Percentiles rank a stretch among this genome's conserved stretches.
phyloP scores from a whole-genome alignment of 2,888 invertebrate genomes.

The Pogonocherus hispidulus region DNA sequence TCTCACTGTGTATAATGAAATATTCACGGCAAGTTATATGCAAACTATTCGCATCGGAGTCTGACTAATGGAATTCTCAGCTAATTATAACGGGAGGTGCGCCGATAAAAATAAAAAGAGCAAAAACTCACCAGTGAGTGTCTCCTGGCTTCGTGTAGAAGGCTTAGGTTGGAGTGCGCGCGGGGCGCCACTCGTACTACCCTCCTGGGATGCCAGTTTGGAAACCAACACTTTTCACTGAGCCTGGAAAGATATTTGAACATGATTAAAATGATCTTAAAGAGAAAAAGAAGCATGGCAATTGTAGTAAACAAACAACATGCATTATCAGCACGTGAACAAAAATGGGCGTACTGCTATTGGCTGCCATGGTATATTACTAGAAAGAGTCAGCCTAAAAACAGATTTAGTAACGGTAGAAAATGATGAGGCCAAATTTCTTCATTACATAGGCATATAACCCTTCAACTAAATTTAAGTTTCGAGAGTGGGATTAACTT shows the following conservation, averaged over 20 bases:
- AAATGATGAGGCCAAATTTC: too few relatives aligned
- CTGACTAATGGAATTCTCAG: neutral
- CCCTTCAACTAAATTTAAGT: too few relatives aligned
- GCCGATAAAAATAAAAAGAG: conserved; percentile 1
- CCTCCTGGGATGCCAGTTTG: conserved; percentile 87
- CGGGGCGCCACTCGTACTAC: conserved; percentile 81
- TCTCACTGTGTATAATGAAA: neutral
- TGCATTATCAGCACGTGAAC: too few relatives aligned
- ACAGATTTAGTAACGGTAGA: too few relatives aligned
- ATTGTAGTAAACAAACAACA: too few relatives aligned
- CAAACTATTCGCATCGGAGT: neutral
- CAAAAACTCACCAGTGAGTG: conserved; percentile 76
- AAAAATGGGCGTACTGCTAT: too few relatives aligned
- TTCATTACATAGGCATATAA: too few relatives aligned
- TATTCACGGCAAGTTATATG: neutral
- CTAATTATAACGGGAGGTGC: neutral
- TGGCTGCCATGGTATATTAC: too few relatives aligned
- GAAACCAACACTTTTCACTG: conserved; percentile 66
- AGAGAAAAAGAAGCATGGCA: too few relatives aligned
- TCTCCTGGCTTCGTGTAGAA: conserved; percentile 74
- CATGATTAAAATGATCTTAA: too few relatives aligned
- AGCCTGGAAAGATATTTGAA: conserved; percentile 57
- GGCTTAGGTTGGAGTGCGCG: conserved; percentile 67
- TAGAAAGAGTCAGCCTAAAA: too few relatives aligned
- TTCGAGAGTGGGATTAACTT: too few relatives aligned